These are phyloP conservation scores for Spodoptera picta DNA, from an alignment of 2,888 invertebrate species.

Conservation along the genomic window DNA sequence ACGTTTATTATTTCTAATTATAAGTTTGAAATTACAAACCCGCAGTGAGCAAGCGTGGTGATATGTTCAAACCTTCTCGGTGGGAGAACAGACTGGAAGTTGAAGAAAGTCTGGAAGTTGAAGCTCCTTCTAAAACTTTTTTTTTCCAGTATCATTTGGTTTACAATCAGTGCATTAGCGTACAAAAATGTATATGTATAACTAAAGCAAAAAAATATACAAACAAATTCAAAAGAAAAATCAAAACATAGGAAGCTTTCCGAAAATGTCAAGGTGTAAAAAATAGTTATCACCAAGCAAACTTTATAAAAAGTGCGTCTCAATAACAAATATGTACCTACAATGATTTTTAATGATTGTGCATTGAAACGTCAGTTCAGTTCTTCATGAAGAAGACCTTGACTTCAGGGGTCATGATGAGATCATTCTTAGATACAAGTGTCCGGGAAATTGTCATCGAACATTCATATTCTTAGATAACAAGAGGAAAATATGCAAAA, in stretches of 20 bases:
- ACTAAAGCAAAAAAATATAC: background rate
- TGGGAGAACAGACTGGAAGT: no score
- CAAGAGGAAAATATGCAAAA: slow-evolving; percentile 39
- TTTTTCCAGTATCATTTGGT: no score
- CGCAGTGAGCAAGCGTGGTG: no score
- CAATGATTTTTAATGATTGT: slow-evolving; percentile 49
- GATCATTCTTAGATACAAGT: slow-evolving; percentile 55
- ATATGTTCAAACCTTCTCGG: no score
- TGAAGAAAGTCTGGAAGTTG: no score
- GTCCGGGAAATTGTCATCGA: slow-evolving; percentile 66
- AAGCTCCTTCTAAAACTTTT: no score
- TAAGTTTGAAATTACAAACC: no score
- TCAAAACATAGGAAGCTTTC: no score
- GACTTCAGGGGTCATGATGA: slow-evolving; percentile 68
- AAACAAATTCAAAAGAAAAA: no score
- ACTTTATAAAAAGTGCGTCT: slow-evolving; percentile 32
- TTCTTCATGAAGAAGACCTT: slow-evolving; percentile 61
- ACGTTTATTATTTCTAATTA: no score
- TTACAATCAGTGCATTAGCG: no score
- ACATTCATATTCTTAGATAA: slow-evolving; percentile 39
- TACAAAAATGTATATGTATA: background rate
- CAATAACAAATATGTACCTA: slow-evolving; percentile 48
- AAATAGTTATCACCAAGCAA: slow-evolving; percentile 12
- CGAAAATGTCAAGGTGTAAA: no score
- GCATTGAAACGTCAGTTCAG: slow-evolving; percentile 38